phyloP scores from a whole-genome alignment of 2,888 invertebrate genomes.

The Oscheius sp. region DNA sequence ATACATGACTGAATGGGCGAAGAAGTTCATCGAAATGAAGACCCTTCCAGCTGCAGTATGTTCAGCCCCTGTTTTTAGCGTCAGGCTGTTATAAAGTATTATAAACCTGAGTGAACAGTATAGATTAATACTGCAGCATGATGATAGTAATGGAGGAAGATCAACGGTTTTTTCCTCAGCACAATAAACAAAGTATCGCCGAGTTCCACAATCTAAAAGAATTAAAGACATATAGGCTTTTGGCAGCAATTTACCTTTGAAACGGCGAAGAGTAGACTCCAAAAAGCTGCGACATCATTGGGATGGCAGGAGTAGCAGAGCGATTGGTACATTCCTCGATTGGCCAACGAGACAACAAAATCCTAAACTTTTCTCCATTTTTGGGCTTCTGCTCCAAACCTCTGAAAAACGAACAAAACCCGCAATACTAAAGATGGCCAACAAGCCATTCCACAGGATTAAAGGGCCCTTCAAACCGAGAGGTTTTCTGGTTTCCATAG shows the following conservation, averaged over 20 bases:
- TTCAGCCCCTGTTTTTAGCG: slow-evolving; percentile 60
- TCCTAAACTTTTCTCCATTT: slow-evolving; percentile 47
- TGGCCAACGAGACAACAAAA: slow-evolving; percentile 50
- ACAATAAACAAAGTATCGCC: slow-evolving; percentile 69
- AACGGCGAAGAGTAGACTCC: slow-evolving; percentile 65
- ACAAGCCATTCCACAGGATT: slow-evolving; percentile 72
- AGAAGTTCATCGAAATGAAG: slow-evolving; percentile 73
- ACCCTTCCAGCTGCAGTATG: slow-evolving; percentile 68
- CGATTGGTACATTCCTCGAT: slow-evolving; percentile 55
- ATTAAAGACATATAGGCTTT: too few species aligned
- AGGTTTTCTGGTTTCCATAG: slow-evolving; percentile 71
- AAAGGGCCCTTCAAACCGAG: slow-evolving; percentile 71
- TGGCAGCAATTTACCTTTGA: slow-evolving; percentile 52
- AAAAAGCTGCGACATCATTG: slow-evolving; percentile 58
- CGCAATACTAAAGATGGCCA: slow-evolving; percentile 73
- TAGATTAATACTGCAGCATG: slow-evolving; percentile 70
- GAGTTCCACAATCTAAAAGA: slow-evolving; percentile 59
- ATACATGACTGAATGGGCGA: slow-evolving; percentile 74
- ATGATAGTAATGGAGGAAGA: slow-evolving; percentile 70
- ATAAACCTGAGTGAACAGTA: slow-evolving; percentile 67
- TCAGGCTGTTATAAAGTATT: neutral
- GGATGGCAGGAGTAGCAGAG: slow-evolving; percentile 65
- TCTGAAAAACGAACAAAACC: slow-evolving; percentile 71
- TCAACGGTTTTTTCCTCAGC: slow-evolving; percentile 64
- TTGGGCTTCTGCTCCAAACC: slow-evolving; percentile 31